These are phyloP conservation scores for Gari tellinella DNA, from an alignment of 2,888 invertebrate genomes.

Conservation along the genomic window DNA sequence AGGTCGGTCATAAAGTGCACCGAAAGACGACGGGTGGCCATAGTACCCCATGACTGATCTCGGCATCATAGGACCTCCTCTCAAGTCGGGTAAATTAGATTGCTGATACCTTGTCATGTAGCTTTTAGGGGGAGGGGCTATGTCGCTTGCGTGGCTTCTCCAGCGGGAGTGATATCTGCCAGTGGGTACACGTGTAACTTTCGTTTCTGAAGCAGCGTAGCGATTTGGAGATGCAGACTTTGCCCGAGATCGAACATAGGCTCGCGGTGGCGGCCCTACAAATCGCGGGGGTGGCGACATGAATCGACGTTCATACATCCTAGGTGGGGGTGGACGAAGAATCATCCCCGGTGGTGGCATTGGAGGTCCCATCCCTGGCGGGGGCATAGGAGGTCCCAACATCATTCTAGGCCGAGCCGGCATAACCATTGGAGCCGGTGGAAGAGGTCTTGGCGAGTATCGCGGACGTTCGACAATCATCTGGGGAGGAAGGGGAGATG, in stretches of 20 bases:
- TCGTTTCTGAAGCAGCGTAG: conserved; percentile 23
- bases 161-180: conserved; percentile 30
- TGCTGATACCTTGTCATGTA: conserved; percentile 31
- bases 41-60: conserved; percentile 10
- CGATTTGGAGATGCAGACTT: conserved; percentile 50
- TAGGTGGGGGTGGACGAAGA: conserved; percentile 7
- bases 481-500: conserved; percentile 8
- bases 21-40: conserved; percentile 46
- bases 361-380: background rate
- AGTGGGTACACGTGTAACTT: background rate
- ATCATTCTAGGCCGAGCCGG: conserved; percentile 13
- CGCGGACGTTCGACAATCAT: conserved; percentile 6
- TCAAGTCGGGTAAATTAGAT: conserved; percentile 40
- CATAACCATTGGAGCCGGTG: background rate
- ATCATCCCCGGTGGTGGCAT: background rate
- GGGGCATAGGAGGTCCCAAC: conserved; percentile 10
- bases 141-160: conserved; percentile 40
- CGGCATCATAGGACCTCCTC: conserved; percentile 36
- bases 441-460: conserved; percentile 9
- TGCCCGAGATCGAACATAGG: conserved; percentile 14
- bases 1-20: conserved; percentile 39
- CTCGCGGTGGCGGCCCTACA: conserved; percentile 18
- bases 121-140: conserved; percentile 5
- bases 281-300: conserved; percentile 31
- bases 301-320: conserved; percentile 36